phyloP scores from a whole-genome alignment of 2,113 vertebrate species.

The Hiodon tergisus region DNA sequence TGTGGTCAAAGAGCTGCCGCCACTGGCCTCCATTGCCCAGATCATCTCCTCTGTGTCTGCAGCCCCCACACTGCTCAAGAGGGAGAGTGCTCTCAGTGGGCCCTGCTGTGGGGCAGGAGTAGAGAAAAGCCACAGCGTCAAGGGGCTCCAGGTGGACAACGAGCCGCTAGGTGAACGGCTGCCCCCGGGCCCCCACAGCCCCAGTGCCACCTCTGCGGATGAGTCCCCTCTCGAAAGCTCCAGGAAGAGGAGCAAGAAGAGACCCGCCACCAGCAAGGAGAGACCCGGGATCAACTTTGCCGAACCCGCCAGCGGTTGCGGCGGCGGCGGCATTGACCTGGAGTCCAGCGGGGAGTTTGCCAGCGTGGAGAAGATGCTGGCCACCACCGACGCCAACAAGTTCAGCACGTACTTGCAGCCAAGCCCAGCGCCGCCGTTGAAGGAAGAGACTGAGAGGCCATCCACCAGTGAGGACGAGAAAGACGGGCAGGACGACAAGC shows the following conservation, averaged over 20 bases:
- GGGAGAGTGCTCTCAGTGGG: conserved; percentile 51
- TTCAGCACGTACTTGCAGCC: conserved; percentile 85
- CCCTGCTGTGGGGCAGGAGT: conserved; percentile 17
- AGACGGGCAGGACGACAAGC: conserved; percentile 27
- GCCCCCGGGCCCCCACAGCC: conserved; percentile 48
- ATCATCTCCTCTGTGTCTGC: conserved; percentile 95
- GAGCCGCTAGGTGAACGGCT: conserved; percentile 16
- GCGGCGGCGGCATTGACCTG: conserved; percentile 66
- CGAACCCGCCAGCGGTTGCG: not conserved
- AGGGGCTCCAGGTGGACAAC: not conserved
- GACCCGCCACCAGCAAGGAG: not conserved
- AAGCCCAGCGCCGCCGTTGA: not conserved
- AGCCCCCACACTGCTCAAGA: conserved; percentile 77
- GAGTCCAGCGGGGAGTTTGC: conserved; percentile 97
- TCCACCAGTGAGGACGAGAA: conserved; percentile 23
- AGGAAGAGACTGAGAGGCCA: conserved; percentile 5
- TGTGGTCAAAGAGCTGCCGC: conserved; percentile 74
- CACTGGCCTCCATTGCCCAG: conserved; percentile 92
- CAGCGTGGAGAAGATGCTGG: conserved; percentile 95
- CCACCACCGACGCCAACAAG: conserved; percentile 89
- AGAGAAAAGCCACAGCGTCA: not conserved
- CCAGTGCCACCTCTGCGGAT: conserved; percentile 16
- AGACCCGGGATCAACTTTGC: not conserved
- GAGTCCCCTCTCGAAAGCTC: conserved; percentile 19
- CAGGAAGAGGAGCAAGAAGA: conserved; percentile 40